phyloP scores from a whole-genome alignment of 2,888 invertebrate genomes.

The Oscheius myriophilus region DNA sequence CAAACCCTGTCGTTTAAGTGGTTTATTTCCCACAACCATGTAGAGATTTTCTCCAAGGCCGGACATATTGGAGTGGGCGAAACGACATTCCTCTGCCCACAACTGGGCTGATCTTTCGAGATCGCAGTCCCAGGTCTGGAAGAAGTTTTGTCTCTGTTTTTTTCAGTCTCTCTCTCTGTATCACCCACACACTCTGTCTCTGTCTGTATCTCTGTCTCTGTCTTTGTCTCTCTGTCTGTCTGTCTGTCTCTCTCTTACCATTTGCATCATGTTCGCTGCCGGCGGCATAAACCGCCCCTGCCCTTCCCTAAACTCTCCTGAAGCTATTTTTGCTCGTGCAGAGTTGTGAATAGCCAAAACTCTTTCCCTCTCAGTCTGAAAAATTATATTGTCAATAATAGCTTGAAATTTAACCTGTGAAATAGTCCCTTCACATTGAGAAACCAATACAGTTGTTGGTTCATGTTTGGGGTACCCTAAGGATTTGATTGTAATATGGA shows the following conservation, averaged over 20 bases:
- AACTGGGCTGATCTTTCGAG: not conserved
- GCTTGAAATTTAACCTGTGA: not conserved
- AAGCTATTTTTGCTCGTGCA: slow-evolving; percentile 23
- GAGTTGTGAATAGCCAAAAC: slow-evolving; percentile 20
- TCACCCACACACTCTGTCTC: too few relatives aligned
- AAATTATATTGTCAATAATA: not conserved
- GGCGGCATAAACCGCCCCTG: not conserved
- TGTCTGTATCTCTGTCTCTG: not conserved
- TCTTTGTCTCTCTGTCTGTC: not conserved
- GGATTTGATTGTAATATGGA: not conserved
- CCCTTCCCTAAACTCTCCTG: slow-evolving; percentile 1
- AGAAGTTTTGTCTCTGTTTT: not conserved
- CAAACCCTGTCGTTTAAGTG: slow-evolving; percentile 11
- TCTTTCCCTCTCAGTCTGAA: slow-evolving; percentile 8
- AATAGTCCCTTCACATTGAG: slow-evolving; percentile 11
- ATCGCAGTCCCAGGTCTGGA: not conserved
- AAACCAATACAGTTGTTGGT: not conserved
- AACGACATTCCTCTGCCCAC: slow-evolving; percentile 13
- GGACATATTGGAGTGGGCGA: slow-evolving; percentile 25
- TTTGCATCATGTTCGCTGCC: slow-evolving; percentile 27
- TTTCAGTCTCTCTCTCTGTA: too few relatives aligned
- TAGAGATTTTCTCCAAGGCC: slow-evolving; percentile 31
- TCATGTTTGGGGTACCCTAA: slow-evolving; percentile 1
- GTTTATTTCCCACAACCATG: slow-evolving; percentile 20
- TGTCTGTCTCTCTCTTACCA: not conserved